Base-by-base conservation (phyloP, 2,888 invertebrate genomes). In the Acrobasis consociella region DNA sequence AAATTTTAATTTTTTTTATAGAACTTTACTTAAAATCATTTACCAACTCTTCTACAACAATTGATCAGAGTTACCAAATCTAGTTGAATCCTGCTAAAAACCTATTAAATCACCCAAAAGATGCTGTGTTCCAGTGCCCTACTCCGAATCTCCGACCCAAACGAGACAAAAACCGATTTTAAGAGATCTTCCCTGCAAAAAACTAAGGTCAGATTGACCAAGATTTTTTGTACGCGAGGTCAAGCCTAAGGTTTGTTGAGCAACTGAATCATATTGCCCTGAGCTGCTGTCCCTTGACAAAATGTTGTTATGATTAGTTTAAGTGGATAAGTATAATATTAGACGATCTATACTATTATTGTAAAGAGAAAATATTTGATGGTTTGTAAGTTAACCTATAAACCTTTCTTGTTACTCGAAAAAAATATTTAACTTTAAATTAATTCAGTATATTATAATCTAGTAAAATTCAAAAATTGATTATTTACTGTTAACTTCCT, bases 201-300 rank as follows among this genome's bases (percentile, higher is more conserved):
- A 85, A 84, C 69, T 66, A 78, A 84, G 85, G 84, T 81, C 78
- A 13, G 73, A 71, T 81, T 80, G 77, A 73, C 75, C 72, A 77
- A 78, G 66, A 69, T 70, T 74, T 80, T 81, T 77, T 69, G 63
- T 72, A 72, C 68, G 65, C 83, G 77, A 85, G 85, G 84, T 70
- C 75, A 68, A 56, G 63, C 65, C 67, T 67, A 67, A 72, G 67
- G 67, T 67, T 58, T 66, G 63, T 81, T 80, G 75, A 74, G 76
- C 75, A 81, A 81, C 7, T 31, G 31, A 31, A 7, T 31, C 8
- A 31, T 62, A 62, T 60, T 62, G 69, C 67, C 67, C 68, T 67
- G 66, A 70, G 62, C 64, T 58, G 60, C 55, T 42, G 49, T 67
- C 66, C 65, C 62, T 67, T 63, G 60, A 63, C 13, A 49, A 53